These are phyloP conservation scores for Tyria jacobaeae DNA, from an alignment of 2,888 invertebrate species.

Conservation along the genomic window DNA sequence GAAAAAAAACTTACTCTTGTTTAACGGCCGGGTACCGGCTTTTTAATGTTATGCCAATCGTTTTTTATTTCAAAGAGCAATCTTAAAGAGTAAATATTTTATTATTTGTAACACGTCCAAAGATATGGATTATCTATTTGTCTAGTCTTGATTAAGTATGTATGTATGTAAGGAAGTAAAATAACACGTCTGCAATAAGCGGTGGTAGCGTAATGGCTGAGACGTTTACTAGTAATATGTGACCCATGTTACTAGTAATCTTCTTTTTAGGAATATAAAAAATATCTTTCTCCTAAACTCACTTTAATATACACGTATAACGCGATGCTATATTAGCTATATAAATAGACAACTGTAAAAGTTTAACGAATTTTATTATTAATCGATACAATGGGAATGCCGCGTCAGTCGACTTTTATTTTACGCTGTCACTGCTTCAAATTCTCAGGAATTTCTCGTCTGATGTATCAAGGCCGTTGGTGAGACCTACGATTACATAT, in stretches of 20 bases:
- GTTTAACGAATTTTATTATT: not conserved
- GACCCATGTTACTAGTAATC: no score
- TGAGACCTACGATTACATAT: not conserved
- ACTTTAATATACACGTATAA: no score
- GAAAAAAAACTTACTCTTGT: no score
- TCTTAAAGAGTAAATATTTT: no score
- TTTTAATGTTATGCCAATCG: not conserved
- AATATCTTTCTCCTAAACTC: no score
- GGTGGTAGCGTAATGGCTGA: no score
- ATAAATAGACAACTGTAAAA: no score
- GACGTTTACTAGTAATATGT: no score
- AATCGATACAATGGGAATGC: slow-evolving; percentile 1
- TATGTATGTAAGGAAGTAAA: not conserved
- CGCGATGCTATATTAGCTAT: no score
- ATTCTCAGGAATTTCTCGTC: not conserved
- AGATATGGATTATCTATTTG: not conserved
- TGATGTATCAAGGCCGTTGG: not conserved
- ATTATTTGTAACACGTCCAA: not conserved
- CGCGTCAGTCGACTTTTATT: not conserved
- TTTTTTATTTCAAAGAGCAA: not conserved
- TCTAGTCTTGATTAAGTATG: not conserved
- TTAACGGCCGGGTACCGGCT: not conserved
- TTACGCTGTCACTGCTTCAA: not conserved
- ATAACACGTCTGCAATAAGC: no score
- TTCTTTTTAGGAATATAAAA: no score